Evolutionary conservation across 2,888 invertebrate genomes (phyloP).

Genomic region (Hyles lineata): DNA sequence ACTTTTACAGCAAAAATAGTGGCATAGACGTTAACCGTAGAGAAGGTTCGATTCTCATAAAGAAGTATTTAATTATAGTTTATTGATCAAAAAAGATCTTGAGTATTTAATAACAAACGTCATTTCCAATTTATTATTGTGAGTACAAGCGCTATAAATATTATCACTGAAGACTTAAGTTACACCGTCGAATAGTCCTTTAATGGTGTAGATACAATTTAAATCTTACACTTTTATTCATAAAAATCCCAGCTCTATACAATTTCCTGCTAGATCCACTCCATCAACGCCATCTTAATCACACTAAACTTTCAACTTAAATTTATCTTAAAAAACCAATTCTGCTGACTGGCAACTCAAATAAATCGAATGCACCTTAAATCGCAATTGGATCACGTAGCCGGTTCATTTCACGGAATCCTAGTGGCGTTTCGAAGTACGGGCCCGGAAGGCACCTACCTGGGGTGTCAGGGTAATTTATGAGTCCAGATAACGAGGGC

Average conservation of each 20-base stretch:
- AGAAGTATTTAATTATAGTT: no score
- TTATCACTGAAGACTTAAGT: no score
- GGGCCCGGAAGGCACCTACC: conserved; percentile 67
- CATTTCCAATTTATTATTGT: background rate
- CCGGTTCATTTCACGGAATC: conserved; percentile 80
- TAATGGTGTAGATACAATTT: background rate
- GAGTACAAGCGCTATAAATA: no score
- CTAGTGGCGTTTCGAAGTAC: conserved; percentile 69
- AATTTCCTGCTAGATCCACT: no score
- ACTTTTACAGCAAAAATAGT: no score
- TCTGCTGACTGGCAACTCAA: conserved; percentile 33
- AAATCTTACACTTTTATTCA: background rate
- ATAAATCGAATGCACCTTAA: conserved; percentile 78
- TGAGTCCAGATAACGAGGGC: conserved; percentile 83
- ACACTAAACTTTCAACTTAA: background rate
- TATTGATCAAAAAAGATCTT: no score
- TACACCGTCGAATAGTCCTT: no score
- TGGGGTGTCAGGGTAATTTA: conserved; percentile 82
- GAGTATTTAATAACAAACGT: no score
- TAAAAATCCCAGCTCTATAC: background rate
- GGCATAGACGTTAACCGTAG: no score
- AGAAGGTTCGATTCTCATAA: no score
- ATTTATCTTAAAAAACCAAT: background rate
- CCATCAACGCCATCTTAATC: background rate
- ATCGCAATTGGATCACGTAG: conserved; percentile 85